Percentiles rank a stretch among this genome's conserved stretches.
phyloP scores from a whole-genome alignment of 2,888 invertebrate genomes.

The Tigriopus californicus region DNA sequence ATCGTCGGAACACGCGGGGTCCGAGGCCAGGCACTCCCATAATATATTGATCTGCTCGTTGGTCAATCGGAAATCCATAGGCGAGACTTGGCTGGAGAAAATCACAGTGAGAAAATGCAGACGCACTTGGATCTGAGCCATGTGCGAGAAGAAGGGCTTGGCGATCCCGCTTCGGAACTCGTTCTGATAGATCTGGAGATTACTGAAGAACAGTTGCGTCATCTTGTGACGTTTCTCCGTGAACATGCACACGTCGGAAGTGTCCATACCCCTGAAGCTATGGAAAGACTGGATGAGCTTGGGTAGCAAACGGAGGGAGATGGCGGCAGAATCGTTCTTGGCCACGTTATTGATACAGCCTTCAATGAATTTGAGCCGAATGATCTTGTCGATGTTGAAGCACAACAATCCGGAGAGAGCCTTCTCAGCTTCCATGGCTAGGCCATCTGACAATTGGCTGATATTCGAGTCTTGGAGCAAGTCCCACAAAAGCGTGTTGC shows the following conservation, averaged over 20 bases:
- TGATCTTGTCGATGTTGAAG: conserved; percentile 70
- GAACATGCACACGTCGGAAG: conserved; percentile 44
- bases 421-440: conserved; percentile 83
- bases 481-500: conserved; percentile 84
- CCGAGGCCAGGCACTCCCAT: conserved; percentile 75
- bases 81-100: conserved; percentile 72
- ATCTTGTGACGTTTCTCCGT: conserved; percentile 77
- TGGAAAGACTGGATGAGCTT: conserved; percentile 79
- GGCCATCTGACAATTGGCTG: conserved; percentile 66
- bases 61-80: conserved; percentile 63
- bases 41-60: conserved; percentile 74
- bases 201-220: conserved; percentile 80
- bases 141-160: conserved; percentile 41
- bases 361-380: conserved; percentile 83
- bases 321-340: conserved; percentile 69
- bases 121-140: conserved; percentile 74
- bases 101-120: conserved; percentile 79
- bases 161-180: conserved; percentile 26
- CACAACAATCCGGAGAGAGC: conserved; percentile 70
- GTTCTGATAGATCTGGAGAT: conserved; percentile 47
- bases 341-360: conserved; percentile 77
- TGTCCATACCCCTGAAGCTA: conserved; percentile 61
- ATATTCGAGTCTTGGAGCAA: conserved; percentile 75
- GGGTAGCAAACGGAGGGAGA: conserved; percentile 66
- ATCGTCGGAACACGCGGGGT: conserved; percentile 69